phyloP scores from a whole-genome alignment of 2,888 invertebrate species.

The Acheta domesticus region DNA sequence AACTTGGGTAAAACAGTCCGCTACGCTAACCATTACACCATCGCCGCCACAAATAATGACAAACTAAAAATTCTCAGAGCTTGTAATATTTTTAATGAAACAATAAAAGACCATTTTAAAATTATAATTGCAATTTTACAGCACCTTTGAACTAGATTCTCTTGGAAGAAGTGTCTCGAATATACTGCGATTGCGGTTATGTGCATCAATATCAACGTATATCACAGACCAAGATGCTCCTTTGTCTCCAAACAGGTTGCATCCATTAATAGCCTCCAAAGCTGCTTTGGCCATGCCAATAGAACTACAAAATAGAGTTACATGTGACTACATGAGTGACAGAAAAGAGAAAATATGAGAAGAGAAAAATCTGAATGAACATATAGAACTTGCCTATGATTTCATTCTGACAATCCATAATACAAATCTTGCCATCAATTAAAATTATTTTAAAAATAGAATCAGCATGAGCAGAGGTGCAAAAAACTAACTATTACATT shows the following conservation, averaged over 20 bases:
- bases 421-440: too few relatives aligned
- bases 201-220: slow-evolving; percentile 99
- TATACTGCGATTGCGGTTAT: slow-evolving; percentile 96
- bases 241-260: slow-evolving; percentile 94
- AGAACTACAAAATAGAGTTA: slow-evolving; percentile 54
- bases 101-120: neutral
- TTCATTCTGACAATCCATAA: neutral
- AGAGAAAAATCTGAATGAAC: slow-evolving; percentile 3
- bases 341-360: too few relatives aligned
- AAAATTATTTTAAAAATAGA: too few relatives aligned
- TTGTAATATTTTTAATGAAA: too few relatives aligned
- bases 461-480: too few relatives aligned
- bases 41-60: too few relatives aligned
- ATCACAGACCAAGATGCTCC: slow-evolving; percentile 98
- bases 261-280: slow-evolving; percentile 96
- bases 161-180: slow-evolving; percentile 96
- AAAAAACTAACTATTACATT: too few relatives aligned
- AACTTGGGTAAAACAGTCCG: too few relatives aligned
- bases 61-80: too few relatives aligned
- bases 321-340: neutral
- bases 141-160: slow-evolving; percentile 96
- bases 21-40: too few relatives aligned
- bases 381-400: neutral
- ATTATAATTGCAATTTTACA: slow-evolving; percentile 12
- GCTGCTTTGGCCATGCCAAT: slow-evolving; percentile 98